Evolutionary conservation across 2,888 invertebrate species (phyloP).

Genomic region (Argyresthia albistria): DNA sequence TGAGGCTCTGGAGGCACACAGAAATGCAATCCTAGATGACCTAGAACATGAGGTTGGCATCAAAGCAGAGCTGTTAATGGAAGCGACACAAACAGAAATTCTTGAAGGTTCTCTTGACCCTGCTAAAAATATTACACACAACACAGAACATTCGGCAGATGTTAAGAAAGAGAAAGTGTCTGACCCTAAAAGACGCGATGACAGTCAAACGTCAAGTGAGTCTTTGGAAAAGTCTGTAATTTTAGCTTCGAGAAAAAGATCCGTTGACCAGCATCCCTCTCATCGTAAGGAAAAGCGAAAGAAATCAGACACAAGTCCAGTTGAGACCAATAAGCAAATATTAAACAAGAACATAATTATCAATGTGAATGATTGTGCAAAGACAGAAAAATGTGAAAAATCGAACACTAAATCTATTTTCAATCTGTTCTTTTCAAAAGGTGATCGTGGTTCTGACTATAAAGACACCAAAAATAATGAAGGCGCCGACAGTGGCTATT

Average conservation of each 20-base stretch:
- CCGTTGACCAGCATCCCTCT: slow-evolving; percentile 48
- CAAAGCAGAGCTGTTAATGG: slow-evolving; percentile 13
- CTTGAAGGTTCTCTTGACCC: background rate
- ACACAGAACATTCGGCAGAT: background rate
- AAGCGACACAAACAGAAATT: background rate
- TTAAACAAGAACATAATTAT: slow-evolving; percentile 26
- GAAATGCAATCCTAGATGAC: background rate
- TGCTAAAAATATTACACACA: background rate
- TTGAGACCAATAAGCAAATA: slow-evolving; percentile 23
- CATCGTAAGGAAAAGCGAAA: slow-evolving; percentile 65
- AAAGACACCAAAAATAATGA: slow-evolving; percentile 30
- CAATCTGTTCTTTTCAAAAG: slow-evolving; percentile 31
- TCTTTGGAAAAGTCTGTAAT: slow-evolving; percentile 21
- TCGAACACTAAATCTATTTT: slow-evolving; percentile 26
- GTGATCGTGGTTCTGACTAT: slow-evolving; percentile 20
- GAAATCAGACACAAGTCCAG: slow-evolving; percentile 34
- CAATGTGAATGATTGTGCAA: slow-evolving; percentile 24
- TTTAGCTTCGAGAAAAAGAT: slow-evolving; percentile 45
- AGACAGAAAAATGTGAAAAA: slow-evolving; percentile 27
- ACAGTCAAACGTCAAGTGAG: slow-evolving; percentile 18
- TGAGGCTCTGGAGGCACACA: background rate
- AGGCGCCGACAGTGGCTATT: slow-evolving; percentile 31
- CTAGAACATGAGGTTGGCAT: background rate
- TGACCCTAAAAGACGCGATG: slow-evolving; percentile 17
- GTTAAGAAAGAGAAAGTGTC: slow-evolving; percentile 14